These are phyloP conservation scores for Danionella cerebrum DNA, from an alignment of 2,113 vertebrate species.

Conservation along the genomic window DNA sequence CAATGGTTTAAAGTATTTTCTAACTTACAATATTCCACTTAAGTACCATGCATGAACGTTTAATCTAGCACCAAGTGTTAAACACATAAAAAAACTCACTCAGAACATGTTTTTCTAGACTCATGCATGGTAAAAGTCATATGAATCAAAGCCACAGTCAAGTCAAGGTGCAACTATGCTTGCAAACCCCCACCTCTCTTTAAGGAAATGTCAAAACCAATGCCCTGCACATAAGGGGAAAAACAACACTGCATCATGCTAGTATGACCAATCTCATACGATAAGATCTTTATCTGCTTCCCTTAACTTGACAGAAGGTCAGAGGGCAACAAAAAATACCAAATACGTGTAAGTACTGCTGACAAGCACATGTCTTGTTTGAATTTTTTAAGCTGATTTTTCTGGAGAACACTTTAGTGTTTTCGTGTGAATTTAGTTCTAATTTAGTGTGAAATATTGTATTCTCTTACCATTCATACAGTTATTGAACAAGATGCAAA, in stretches of 20 bases:
- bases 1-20: no score
- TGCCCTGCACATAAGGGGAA: conserved; percentile 16
- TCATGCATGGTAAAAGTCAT: conserved; percentile 10
- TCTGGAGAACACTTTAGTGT: no score
- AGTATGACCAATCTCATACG: neutral
- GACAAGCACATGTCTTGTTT: neutral
- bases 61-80: no score
- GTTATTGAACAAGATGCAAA: no score
- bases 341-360: neutral
- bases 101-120: no score
- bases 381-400: no score
- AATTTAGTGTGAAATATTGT: no score
- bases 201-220: conserved; percentile 13
- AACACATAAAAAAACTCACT: no score
- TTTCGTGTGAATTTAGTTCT: no score
- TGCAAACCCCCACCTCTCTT: conserved; percentile 22
- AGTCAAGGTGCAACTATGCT: neutral
- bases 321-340: neutral
- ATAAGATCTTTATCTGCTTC: neutral
- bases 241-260: conserved; percentile 2
- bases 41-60: no score
- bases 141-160: conserved; percentile 18
- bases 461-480: no score
- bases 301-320: neutral
- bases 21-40: no score